A percentile compares a stretch with the other conserved stretches of the same genome.
Evolutionary conservation across 2,888 invertebrate species (phyloP).

Genomic region (Ferdinandea cuprea): DNA sequence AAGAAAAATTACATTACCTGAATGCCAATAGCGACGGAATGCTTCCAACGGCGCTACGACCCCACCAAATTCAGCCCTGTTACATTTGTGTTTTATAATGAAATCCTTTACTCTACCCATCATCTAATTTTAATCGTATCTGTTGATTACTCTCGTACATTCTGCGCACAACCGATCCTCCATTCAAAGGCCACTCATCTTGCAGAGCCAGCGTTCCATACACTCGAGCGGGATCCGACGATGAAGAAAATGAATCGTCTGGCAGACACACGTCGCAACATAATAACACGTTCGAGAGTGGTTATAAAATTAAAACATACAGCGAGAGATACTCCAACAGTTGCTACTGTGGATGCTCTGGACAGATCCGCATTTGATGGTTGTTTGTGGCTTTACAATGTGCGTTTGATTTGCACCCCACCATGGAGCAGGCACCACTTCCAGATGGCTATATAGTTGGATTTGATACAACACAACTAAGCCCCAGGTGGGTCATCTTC

Average conservation of each 20-base stretch:
- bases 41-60: background rate
- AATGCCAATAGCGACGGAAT: background rate
- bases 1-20: too few relatives aligned
- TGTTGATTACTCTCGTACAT: constrained; percentile 71
- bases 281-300: constrained; percentile 77
- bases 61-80: constrained; percentile 26
- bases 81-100: constrained; percentile 28
- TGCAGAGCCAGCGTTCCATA: background rate
- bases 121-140: constrained; percentile 74
- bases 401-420: constrained; percentile 43
- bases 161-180: constrained; percentile 31
- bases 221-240: background rate
- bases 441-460: constrained; percentile 33
- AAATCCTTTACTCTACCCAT: constrained; percentile 63
- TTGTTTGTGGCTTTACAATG: constrained; percentile 46
- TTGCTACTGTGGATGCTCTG: constrained; percentile 75
- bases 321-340: constrained; percentile 75
- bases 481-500: constrained; percentile 63
- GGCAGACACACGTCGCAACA: constrained; percentile 77
- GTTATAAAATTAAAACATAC: constrained; percentile 77
- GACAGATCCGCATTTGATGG: constrained; percentile 58
- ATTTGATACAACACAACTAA: constrained; percentile 1
- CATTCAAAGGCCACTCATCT: constrained; percentile 28
- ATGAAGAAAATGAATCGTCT: constrained; percentile 76
- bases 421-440: background rate